Conservation (phyloP, 1,140 invertebrate genomes). For the Tetramorium alpestre region DNA sequence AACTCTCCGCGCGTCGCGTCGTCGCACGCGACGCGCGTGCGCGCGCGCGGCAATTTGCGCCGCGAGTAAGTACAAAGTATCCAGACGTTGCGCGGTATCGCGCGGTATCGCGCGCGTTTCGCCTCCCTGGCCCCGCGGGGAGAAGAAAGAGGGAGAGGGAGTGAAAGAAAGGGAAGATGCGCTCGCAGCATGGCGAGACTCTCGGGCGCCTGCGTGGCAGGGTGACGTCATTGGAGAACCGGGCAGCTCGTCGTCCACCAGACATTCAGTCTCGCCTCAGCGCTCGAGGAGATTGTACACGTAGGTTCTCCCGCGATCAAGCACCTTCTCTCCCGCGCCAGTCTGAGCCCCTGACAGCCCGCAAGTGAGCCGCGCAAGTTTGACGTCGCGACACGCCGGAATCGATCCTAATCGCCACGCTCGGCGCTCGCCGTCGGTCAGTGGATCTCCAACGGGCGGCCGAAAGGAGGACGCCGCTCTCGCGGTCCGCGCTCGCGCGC, state of each 20-base stretch:
- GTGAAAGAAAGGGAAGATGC: conserved; percentile 47
- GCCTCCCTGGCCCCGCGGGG: neutral
- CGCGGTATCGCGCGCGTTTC: conserved; percentile 33
- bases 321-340: neutral
- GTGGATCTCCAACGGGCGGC: too few relatives aligned
- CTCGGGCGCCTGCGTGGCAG: conserved; percentile 81
- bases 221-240: conserved; percentile 84
- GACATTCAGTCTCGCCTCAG: conserved; percentile 84
- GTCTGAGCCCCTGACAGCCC: neutral
- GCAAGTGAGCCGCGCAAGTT: neutral
- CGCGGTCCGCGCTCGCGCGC: neutral
- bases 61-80: neutral
- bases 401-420: neutral
- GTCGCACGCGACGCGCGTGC: neutral
- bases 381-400: neutral
- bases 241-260: conserved; percentile 75
- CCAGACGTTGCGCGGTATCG: conserved; percentile 44
- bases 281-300: conserved; percentile 68
- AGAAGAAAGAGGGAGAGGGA: conserved; percentile 24
- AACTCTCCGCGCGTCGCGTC: neutral
- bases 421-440: too few relatives aligned
- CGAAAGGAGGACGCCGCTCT: too few relatives aligned
- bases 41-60: conserved; percentile 49
- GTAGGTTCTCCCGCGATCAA: neutral
- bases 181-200: conserved; percentile 73